phyloP scores from a whole-genome alignment of 2,113 vertebrate genomes.

The mouse (Mus musculus) region DNA sequence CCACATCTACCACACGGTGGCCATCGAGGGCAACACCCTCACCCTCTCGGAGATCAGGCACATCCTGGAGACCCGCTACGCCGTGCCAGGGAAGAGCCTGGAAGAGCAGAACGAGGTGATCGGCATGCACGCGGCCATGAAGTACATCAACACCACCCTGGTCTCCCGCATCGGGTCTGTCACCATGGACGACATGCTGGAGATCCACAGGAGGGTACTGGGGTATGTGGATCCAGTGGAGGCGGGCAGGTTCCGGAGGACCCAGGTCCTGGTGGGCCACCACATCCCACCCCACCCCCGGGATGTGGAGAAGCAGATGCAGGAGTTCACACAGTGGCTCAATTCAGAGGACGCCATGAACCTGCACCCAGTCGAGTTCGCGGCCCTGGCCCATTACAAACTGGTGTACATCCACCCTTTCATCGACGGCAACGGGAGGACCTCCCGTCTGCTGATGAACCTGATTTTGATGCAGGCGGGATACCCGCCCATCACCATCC shows the following conservation, averaged over 20 bases:
- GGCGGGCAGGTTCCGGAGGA: slow-evolving; percentile 92
- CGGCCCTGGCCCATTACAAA: slow-evolving; percentile 96
- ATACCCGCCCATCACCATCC: slow-evolving; percentile 96
- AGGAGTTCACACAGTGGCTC: slow-evolving; percentile 96
- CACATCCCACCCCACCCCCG: slow-evolving; percentile 95
- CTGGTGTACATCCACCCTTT: slow-evolving; percentile 98
- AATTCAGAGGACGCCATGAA: slow-evolving; percentile 95
- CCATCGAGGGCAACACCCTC: slow-evolving; percentile 98
- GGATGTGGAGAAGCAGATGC: slow-evolving; percentile 94
- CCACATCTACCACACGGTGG: slow-evolving; percentile 99
- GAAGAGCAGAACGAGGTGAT: slow-evolving; percentile 98
- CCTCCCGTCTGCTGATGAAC: slow-evolving; percentile 97
- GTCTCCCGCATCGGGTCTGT: slow-evolving; percentile 91
- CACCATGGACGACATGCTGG: slow-evolving; percentile 89
- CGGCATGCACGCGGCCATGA: slow-evolving; percentile 96
- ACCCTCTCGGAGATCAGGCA: slow-evolving; percentile 96
- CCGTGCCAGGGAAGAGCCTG: slow-evolving; percentile 95
- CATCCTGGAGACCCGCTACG: slow-evolving; percentile 97
- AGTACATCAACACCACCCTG: slow-evolving; percentile 95
- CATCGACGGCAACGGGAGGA: slow-evolving; percentile 96
- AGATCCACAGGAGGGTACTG: slow-evolving; percentile 95
- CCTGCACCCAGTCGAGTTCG: slow-evolving; percentile 96
- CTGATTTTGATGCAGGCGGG: slow-evolving; percentile 96
- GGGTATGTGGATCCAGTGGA: slow-evolving; percentile 97
- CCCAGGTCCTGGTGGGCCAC: slow-evolving; percentile 97